These are phyloP conservation scores for Nyctibius bracteatus DNA, from an alignment of 2,113 vertebrate genomes.

Conservation along the genomic window DNA sequence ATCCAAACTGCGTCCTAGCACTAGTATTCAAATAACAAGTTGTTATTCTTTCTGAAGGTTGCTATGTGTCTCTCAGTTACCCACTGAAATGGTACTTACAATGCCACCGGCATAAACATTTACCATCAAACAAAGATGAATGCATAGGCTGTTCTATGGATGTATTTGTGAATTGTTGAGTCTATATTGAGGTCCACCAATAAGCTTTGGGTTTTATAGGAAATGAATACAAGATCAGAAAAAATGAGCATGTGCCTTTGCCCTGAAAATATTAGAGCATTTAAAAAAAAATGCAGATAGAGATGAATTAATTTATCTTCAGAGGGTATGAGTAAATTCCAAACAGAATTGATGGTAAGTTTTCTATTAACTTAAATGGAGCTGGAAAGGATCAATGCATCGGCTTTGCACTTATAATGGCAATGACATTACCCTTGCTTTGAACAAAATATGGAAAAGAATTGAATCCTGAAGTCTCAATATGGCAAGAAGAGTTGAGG, in stretches of 20 bases:
- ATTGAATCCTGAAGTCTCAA: background rate
- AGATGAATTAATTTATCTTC: background rate
- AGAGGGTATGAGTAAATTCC: background rate
- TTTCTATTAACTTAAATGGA: background rate
- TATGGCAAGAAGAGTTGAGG: background rate
- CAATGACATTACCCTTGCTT: background rate
- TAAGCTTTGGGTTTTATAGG: background rate
- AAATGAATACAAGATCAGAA: background rate
- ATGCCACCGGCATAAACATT: conserved; percentile 15
- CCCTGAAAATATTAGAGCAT: background rate
- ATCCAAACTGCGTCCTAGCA: background rate
- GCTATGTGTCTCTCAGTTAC: background rate
- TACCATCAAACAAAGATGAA: background rate
- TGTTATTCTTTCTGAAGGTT: background rate
- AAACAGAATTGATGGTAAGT: background rate
- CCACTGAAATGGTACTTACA: conserved; percentile 2
- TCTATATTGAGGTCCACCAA: background rate
- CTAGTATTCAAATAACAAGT: conserved; percentile 20
- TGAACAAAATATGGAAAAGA: background rate
- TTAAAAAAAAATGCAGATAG: fast-evolving
- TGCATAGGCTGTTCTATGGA: background rate
- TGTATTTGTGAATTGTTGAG: background rate
- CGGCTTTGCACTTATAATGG: background rate
- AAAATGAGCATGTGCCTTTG: background rate
- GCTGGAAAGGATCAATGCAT: background rate